phyloP scores from a whole-genome alignment of 1,140 invertebrate genomes.

The Cecropterus lyciades region DNA sequence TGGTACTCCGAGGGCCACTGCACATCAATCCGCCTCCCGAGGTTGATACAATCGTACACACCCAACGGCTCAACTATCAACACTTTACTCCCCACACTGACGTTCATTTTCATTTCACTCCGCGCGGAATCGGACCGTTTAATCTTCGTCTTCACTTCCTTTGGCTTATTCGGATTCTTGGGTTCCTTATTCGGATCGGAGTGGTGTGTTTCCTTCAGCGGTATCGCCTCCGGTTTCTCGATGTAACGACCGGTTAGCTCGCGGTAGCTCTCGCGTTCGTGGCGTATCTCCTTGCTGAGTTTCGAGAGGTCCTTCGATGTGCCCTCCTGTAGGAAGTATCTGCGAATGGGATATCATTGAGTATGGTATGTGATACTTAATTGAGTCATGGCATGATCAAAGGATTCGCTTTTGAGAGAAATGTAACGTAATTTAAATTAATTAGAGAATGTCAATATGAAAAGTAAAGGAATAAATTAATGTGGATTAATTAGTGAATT shows the following conservation, averaged over 20 bases:
- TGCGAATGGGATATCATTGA: conserved; percentile 34
- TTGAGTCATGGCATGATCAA: not conserved
- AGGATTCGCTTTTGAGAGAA: too few relatives aligned
- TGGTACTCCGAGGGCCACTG: conserved; percentile 96
- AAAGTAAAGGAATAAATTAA: too few relatives aligned
- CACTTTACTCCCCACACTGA: conserved; percentile 82
- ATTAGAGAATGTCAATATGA: too few relatives aligned
- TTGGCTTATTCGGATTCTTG: conserved; percentile 60
- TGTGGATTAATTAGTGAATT: too few relatives aligned
- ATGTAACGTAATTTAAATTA: too few relatives aligned
- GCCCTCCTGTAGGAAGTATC: conserved; percentile 73
- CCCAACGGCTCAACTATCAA: conserved; percentile 85
- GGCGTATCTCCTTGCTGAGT: conserved; percentile 76
- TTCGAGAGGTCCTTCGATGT: conserved; percentile 79
- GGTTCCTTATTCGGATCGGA: conserved; percentile 74
- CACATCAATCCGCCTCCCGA: conserved; percentile 94
- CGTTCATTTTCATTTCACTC: conserved; percentile 82
- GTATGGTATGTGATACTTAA: not conserved
- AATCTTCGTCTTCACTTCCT: conserved; percentile 76
- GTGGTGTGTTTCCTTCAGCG: conserved; percentile 69
- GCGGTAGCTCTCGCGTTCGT: conserved; percentile 78
- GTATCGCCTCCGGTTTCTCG: conserved; percentile 69
- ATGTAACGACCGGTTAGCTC: conserved; percentile 80
- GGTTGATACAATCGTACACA: conserved; percentile 94
- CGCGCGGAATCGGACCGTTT: conserved; percentile 78